phyloP scores from a whole-genome alignment of 2,888 invertebrate species.

The Brachyopa scutellaris region DNA sequence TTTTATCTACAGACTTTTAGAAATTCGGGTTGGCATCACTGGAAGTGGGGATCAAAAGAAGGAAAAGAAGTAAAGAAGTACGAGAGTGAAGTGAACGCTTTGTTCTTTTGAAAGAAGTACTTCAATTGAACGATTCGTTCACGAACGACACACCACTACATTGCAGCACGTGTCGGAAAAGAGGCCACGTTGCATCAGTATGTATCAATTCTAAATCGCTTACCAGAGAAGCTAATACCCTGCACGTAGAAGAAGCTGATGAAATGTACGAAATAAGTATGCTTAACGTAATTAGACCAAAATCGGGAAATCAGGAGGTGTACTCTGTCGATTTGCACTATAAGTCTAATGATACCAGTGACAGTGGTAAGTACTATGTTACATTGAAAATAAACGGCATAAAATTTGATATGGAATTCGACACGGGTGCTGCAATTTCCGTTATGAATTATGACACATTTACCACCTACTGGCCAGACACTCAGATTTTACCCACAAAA shows the following conservation, averaged over 20 bases:
- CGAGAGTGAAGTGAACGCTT: too few species aligned
- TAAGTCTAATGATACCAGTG: not conserved
- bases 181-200: not conserved
- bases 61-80: too few species aligned
- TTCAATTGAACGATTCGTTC: too few species aligned
- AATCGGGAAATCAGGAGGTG: not conserved
- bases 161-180: conserved; percentile 18
- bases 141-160: too few species aligned
- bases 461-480: conserved; percentile 2
- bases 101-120: too few species aligned
- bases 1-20: too few species aligned
- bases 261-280: conserved; percentile 1
- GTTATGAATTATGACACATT: conserved; percentile 5
- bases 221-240: conserved; percentile 5
- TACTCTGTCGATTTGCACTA: not conserved
- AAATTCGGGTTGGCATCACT: too few species aligned
- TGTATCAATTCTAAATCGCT: not conserved
- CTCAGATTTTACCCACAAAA: conserved; percentile 1
- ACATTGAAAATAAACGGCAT: conserved; percentile 10
- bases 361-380: not conserved
- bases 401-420: conserved; percentile 17
- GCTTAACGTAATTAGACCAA: not conserved
- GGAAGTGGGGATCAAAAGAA: too few species aligned
- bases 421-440: conserved; percentile 4
- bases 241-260: not conserved